These are phyloP conservation scores for Sitophilus oryzae DNA, from an alignment of 1,140 invertebrate genomes.

Conservation along the genomic window DNA sequence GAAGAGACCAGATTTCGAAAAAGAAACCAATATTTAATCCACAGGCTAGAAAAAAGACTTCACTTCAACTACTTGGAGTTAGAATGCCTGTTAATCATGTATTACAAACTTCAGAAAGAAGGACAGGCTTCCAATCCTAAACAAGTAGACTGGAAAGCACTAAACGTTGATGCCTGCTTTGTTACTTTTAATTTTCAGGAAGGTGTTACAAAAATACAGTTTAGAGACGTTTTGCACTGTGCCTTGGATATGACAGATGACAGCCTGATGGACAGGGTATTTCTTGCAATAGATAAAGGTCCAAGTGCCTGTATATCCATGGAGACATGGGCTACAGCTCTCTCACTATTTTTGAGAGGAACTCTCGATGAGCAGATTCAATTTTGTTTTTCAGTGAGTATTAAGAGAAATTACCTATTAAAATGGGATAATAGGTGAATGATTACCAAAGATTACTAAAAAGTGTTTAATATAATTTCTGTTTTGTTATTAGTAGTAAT, in stretches of 20 bases:
- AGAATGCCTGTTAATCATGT: conserved; percentile 44
- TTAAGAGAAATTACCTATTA: no score
- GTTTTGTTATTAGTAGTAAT: no score
- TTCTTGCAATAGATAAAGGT: conserved; percentile 52
- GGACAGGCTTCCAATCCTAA: conserved; percentile 36
- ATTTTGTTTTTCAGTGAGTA: conserved; percentile 57
- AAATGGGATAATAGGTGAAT: no score
- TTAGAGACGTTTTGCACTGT: conserved; percentile 65
- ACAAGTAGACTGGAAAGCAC: background rate
- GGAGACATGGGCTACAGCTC: conserved; percentile 59
- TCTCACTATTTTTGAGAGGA: conserved; percentile 63
- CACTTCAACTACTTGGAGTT: conserved; percentile 48
- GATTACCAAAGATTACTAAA: no score
- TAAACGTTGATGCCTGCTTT: background rate
- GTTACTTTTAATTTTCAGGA: conserved; percentile 6
- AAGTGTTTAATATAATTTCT: no score
- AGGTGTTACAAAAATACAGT: conserved; percentile 50
- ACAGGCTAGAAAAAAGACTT: conserved; percentile 42
- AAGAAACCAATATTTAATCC: conserved; percentile 47
- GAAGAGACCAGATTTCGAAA: conserved; percentile 52
- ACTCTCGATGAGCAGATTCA: conserved; percentile 57
- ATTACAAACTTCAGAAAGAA: conserved; percentile 44
- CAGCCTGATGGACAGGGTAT: conserved; percentile 56
- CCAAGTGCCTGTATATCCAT: conserved; percentile 54
- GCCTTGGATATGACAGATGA: conserved; percentile 69